phyloP scores from a whole-genome alignment of 1,140 invertebrate species.

The Metopolophium dirhodum region DNA sequence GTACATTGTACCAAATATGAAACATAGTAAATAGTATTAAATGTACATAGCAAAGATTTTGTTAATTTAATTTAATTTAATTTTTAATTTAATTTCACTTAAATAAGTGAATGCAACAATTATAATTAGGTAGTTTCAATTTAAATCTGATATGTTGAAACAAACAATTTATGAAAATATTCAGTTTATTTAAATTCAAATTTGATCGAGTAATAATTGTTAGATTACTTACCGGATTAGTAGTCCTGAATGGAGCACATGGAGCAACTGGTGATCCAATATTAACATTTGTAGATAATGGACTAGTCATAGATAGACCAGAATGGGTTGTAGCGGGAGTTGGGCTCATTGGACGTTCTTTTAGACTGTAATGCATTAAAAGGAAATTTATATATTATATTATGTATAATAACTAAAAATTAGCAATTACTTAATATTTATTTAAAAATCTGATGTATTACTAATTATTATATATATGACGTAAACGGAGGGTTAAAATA shows the following conservation, averaged over 20 bases:
- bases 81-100: too few species aligned
- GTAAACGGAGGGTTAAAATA: not conserved
- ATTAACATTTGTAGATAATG: conserved; percentile 68
- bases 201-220: not conserved
- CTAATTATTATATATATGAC: not conserved
- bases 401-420: not conserved
- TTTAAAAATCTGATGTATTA: not conserved
- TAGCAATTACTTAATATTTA: not conserved
- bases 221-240: conserved; percentile 40
- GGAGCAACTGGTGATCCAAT: conserved; percentile 59
- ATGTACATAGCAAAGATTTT: not conserved
- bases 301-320: conserved; percentile 65
- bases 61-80: too few species aligned
- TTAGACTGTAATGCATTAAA: conserved; percentile 68
- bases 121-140: not conserved
- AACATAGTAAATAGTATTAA: not conserved
- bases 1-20: not conserved
- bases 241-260: conserved; percentile 49
- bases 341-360: conserved; percentile 81
- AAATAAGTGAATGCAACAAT: not conserved
- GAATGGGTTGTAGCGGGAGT: conserved; percentile 61
- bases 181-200: not conserved
- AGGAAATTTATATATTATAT: not conserved
- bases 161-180: not conserved
- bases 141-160: not conserved